phyloP scores from a whole-genome alignment of 2,797 vertebrate genomes.

The Eospalax fontanierii region DNA sequence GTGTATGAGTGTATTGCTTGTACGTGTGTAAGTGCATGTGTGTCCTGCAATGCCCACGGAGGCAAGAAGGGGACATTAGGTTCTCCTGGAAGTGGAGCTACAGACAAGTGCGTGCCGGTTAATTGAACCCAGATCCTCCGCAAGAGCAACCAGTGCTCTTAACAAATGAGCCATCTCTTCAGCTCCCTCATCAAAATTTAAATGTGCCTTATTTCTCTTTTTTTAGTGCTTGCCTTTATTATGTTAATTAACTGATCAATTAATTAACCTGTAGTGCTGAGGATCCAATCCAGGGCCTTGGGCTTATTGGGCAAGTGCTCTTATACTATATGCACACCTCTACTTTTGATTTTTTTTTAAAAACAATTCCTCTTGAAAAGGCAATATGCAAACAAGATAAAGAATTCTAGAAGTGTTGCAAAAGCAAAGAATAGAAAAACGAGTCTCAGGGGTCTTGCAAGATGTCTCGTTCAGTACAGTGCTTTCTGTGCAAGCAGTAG shows the following conservation, averaged over 20 bases:
- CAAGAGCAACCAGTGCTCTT: too few species aligned
- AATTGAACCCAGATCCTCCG: too few species aligned
- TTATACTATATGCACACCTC: neutral
- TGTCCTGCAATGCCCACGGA: too few species aligned
- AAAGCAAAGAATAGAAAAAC: neutral
- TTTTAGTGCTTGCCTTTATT: constrained; percentile 27
- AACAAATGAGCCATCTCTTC: too few species aligned
- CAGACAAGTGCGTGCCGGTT: too few species aligned
- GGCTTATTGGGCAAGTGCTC: neutral
- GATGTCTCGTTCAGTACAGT: neutral
- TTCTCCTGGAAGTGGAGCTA: too few species aligned
- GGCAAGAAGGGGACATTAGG: too few species aligned
- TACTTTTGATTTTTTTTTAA: constrained; percentile 14
- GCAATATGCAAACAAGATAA: neutral
- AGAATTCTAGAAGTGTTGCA: constrained; percentile 4
- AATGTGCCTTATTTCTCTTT: neutral
- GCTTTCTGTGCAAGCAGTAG: neutral
- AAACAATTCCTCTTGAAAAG: constrained; percentile 34
- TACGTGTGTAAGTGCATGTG: too few species aligned
- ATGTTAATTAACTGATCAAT: too few species aligned
- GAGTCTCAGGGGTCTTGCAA: neutral
- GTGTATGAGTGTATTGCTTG: too few species aligned
- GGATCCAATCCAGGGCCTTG: neutral
- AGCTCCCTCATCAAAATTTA: neutral
- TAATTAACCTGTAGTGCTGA: too few species aligned